These are phyloP conservation scores for Agrotis exclamationis DNA, from an alignment of 2,888 invertebrate species.

Conservation along the genomic window DNA sequence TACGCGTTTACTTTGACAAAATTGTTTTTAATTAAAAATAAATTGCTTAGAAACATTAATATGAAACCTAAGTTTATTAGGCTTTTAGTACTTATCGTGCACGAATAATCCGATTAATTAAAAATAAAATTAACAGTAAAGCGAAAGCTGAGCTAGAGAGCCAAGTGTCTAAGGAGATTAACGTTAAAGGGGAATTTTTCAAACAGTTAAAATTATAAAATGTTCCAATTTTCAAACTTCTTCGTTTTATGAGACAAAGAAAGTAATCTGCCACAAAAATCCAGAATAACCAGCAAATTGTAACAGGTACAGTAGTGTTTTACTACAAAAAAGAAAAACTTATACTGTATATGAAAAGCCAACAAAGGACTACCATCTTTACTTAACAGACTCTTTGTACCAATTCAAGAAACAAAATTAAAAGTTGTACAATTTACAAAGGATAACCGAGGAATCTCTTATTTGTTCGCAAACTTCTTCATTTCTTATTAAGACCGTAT, in stretches of 20 bases:
- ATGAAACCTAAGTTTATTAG: constrained; percentile 5
- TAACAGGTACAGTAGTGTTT: background rate
- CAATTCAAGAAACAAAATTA: constrained; percentile 45
- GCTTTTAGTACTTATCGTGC: constrained; percentile 23
- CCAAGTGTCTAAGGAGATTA: constrained; percentile 19
- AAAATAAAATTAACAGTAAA: constrained; percentile 16
- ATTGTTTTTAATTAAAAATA: constrained; percentile 6
- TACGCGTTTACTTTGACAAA: background rate
- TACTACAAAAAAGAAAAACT: constrained; percentile 6
- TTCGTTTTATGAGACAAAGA: background rate
- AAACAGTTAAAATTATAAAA: constrained; percentile 3
- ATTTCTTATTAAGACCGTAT: constrained; percentile 60
- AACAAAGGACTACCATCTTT: constrained; percentile 34
- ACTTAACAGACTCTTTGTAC: constrained; percentile 32
- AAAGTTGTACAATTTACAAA: constrained; percentile 55
- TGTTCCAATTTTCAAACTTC: background rate
- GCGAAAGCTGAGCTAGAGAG: constrained; percentile 1
- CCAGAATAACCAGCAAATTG: background rate
- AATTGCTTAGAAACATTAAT: constrained; percentile 8
- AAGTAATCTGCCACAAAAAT: background rate
- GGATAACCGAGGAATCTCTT: constrained; percentile 47
- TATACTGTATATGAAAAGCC: background rate
- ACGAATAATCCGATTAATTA: constrained; percentile 26
- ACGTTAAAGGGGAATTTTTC: background rate
- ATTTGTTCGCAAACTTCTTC: constrained; percentile 60